Percentiles rank a stretch among this genome's conserved stretches.
phyloP scores from a whole-genome alignment of 2,797 vertebrate species.

The Pelochelys cantorii region DNA sequence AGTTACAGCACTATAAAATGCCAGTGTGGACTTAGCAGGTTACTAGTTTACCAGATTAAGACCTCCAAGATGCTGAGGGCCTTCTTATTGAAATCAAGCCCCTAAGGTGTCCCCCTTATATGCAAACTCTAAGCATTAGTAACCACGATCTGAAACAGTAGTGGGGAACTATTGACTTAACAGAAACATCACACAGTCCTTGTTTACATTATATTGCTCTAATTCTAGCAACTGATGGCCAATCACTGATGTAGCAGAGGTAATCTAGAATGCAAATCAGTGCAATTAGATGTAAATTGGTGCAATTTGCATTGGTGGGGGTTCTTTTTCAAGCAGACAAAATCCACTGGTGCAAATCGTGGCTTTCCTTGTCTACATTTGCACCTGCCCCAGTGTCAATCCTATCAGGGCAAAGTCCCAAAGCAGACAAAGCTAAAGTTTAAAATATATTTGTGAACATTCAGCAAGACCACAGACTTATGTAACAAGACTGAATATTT shows the following conservation, averaged over 20 bases:
- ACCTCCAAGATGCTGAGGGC: neutral
- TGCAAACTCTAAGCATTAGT: neutral
- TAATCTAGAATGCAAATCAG: neutral
- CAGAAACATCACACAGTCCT: neutral
- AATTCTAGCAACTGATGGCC: neutral
- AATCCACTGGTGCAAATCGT: neutral
- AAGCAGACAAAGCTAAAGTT: neutral
- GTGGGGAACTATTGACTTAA: constrained; percentile 1
- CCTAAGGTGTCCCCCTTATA: neutral
- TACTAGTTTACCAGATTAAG: neutral
- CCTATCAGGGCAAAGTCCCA: neutral
- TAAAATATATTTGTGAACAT: neutral
- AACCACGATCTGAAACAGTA: neutral
- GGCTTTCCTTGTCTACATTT: neutral
- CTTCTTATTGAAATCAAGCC: neutral
- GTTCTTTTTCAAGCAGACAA: neutral
- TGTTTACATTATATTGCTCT: neutral
- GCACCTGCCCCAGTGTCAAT: no score
- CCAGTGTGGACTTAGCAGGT: no score
- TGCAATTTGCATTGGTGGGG: neutral
- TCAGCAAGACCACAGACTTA: neutral
- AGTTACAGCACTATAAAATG: no score
- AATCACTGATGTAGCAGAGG: neutral
- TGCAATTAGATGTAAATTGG: neutral
- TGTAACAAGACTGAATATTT: neutral